Evolutionary conservation across 2,113 vertebrate genomes (phyloP), one percentile per base, ranked within the genome.

Genomic region (Silurus glanis): DNA sequence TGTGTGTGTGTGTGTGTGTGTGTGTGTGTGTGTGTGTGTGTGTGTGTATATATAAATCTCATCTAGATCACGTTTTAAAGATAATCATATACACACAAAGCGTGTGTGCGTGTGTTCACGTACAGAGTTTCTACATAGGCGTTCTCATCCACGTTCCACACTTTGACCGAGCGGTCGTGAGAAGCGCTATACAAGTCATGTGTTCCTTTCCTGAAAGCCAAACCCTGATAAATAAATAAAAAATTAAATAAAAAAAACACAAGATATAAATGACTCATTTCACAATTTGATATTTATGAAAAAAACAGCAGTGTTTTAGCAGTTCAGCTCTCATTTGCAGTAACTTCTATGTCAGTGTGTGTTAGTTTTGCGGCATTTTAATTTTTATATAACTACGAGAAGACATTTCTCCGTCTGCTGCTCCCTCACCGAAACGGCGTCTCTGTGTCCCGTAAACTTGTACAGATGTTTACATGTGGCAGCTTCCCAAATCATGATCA

Each of bases 61-160:
- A 37, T 2, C 37, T 37, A 37, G 37, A 37, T 37, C 37, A 37
- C 37, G 2, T 37, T 37, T 37, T 37, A 37, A 37, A 37, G 37
- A 37, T 37, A 37, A 37, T 37, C 37, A 2, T 37, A 37, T 37
- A 37, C 37, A 37, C 37, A 37, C 37, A 37, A 37, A 37, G 25
- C 37, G 55, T 9, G 75, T 61, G 8, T n/a, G 37, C 1, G 2
- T 16, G n/a, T 16, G 9, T 21, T 64, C 28, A 93, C 98, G 97
- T 91, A 99, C 98, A 99, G 94, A 0, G 98, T 99, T 93, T 99
- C 98, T 83, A 99, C 94, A 0, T 99, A 99, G 12, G 97, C 94
- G 0, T 98, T 99, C 92, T 99, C 97, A 0, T 96, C 96, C 89
- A 97, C 98, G 0, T 99, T 97, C 98, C 98, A 99, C 88, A 99